Evolutionary conservation across 2,888 invertebrate species (phyloP), one percentile per base, ranked within the genome.

Genomic region (Thymelicus lineola): DNA sequence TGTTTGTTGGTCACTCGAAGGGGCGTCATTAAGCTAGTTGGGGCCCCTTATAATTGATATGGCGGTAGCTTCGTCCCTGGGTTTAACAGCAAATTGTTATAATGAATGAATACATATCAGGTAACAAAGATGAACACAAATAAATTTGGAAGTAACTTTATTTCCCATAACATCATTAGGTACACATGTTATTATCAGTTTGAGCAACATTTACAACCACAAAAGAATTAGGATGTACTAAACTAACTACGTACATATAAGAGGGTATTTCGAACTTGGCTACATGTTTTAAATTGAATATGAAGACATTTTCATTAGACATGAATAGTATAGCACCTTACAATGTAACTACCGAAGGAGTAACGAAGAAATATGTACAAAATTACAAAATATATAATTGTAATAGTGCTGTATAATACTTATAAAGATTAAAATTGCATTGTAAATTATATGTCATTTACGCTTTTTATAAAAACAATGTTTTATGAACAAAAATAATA

Each of bases 151-250:
- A 62, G 35, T 36, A 62, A 62, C 36, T 62, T 62, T 62, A 62
- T 62, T 61, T 62, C 12, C 28, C 61, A 28, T 61, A 15, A 36
- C 15, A 42, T 42, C 12, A 50, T 48, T 59, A n/a, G n/a, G n/a
- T n/a, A n/a, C n/a, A 60, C 50, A 60, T 12, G 17, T 66, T 35
- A 36, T 58, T 59, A 48, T 48, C 48, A 12, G 58, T 59, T 66
- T 66, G 66, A 66, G 66, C 66, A 66, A 66, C 48, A 28, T 66
- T 66, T 66, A 66, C 66, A 66, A 66, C 66, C 66, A 42, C 50
- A 48, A 66, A 50, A 66, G 50, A 50, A 60, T 50, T 48, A 48
- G 15, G 15, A 64, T 53, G 20, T 53, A 55, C 42, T 36, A 50
- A 17, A 36, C 20, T 53, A 48, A 50, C 10, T 28, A 62, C 38